A percentile compares a stretch with the other conserved stretches of the same genome.
phyloP scores from a whole-genome alignment of 2,797 vertebrate species.

The Gambelia wislizenii region DNA sequence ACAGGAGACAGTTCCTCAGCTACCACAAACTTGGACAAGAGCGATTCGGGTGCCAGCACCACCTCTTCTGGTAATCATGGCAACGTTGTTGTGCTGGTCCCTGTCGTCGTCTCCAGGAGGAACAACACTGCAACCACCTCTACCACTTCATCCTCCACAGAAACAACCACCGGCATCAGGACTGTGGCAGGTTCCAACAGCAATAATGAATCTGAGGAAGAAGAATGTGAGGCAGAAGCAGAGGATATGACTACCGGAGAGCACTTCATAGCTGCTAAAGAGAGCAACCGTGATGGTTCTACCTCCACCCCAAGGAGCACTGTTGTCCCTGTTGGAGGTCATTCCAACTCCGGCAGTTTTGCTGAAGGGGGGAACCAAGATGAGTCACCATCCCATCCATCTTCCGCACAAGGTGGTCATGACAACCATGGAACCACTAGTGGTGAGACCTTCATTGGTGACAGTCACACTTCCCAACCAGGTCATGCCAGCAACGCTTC shows the following conservation, averaged over 20 bases:
- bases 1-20: background rate
- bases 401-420: background rate
- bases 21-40: background rate
- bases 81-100: conserved; percentile 9
- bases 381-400: background rate
- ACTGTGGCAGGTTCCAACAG: background rate
- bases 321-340: background rate
- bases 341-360: background rate
- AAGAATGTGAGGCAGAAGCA: conserved; percentile 19
- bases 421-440: too few relatives aligned
- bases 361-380: background rate
- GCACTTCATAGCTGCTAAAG: background rate
- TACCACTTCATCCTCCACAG: background rate
- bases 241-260: background rate
- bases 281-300: background rate
- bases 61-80: background rate
- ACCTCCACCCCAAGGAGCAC: background rate
- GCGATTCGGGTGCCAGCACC: background rate
- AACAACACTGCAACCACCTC: background rate
- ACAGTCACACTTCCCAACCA: too few relatives aligned
- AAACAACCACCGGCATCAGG: background rate
- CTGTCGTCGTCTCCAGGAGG: conserved; percentile 7
- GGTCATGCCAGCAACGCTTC: too few relatives aligned
- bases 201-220: background rate
- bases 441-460: too few relatives aligned